Base-by-base conservation (phyloP, 53 echinoderm and acorn worm species). In the Echinometra lucunter region DNA sequence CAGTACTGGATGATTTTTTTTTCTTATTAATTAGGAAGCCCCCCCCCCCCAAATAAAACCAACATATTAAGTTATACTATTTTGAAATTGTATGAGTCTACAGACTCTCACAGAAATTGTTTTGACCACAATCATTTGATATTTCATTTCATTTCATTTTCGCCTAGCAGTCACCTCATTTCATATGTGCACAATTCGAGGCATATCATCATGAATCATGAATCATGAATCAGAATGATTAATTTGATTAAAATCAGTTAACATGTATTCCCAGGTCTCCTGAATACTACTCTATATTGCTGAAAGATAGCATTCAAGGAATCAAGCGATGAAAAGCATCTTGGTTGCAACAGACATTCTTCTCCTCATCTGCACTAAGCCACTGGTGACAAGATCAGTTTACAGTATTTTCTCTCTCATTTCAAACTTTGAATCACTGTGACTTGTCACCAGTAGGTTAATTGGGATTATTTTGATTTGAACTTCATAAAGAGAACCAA, bases 381-480 rank as follows among this genome's bases (percentile, higher is more conserved):
- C 37, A 78, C 28, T 42, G 78, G 42, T 78, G 42, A 78, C 42
- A 42, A 12, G 78, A 78, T 78, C 78, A 38, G 42, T 78, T 78
- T 17, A 19, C 78, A 42, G 4, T 23, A 18, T 78, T 40, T 42
- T 4, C 78, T 42, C 42, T 78, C 7, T 78, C 78, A 78, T 78
- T 78, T 78, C 42, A 78, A 78, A 78, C 78, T 42, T 78, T 78
- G 78, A 78, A 42, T 42, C 42, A 78, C 37, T 42, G 21, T 10
- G 78, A 78, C 78, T 78, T 78, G 78, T 78, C 78, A 78, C 23
- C 78, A 78, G 78, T 78, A 7, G 78, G 78, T 42, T 78, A 78
- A 78, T 78, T 78, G 42, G 78, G 78, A 40, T 19, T 40, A 21
- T 78, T 40, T 35, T 78, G 2, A 6, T 11, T 78, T n/a, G n/a